Base-by-base conservation (phyloP, 2,113 vertebrate genomes). In the Oriolus oriolus region DNA sequence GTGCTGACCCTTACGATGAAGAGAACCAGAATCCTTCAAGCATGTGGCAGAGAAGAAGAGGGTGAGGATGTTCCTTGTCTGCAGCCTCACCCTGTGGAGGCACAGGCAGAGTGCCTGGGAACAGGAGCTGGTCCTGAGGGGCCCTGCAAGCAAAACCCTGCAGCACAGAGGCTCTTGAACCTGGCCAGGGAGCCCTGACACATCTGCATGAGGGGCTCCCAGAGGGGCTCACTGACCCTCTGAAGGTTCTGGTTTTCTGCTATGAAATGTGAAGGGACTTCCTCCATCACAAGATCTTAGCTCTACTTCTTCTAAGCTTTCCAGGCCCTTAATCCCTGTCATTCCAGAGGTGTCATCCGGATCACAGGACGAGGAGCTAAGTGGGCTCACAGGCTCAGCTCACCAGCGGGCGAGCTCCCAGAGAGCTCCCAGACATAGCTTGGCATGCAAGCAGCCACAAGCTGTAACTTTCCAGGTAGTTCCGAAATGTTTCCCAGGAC, bases 181-280 rank as follows among this genome's bases (percentile, higher is more conserved):
- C 2, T 0, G 2, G 26, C 28, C 30, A 16, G 24, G 45, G 26
- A 69, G 50, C 13, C 19, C n/a, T 10, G 4, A 6, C 26, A 24
- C 4, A 2, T 23, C 26, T 35, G 59, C 47, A 14, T 27, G n/a
- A 63, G 56, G 17, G 31, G 33, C 35, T 71, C 53, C 30, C n/a
- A 59, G 27, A 60, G 6, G 24, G n/a, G 7, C 10, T 68, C 30
- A 5, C 19, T 59, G 8, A 35, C 21, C 21, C 3, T 1, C 20
- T 11, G 7, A 12, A 23, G 20, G 7, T 17, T 49, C 14, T 37
- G 4, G 6, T 42, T 65, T 59, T 57, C 54, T 82, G 16, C 52
- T 26, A 12, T 42, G 70, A 52, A 19, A 59, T 22, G 2, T 5
- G 47, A n/a, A 66, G 23, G 8, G 4, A 54, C 82, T 76, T 77